Percentiles rank a stretch among this genome's conserved stretches.
These are phyloP conservation scores for Paramormyrops hopkinsi DNA, from an alignment of 2,797 vertebrate species.

Conservation along the genomic window DNA sequence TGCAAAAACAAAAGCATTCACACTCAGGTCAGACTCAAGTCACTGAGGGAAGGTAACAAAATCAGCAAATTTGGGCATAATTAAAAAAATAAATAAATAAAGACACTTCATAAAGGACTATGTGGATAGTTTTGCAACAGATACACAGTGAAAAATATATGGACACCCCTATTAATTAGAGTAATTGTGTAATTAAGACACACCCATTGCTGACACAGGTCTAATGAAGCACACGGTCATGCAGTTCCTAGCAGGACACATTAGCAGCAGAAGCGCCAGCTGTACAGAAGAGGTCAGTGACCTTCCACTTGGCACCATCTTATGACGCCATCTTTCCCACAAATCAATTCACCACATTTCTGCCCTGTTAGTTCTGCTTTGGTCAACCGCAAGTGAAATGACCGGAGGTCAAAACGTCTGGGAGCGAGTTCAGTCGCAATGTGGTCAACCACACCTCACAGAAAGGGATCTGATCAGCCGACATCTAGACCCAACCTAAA, in stretches of 20 bases:
- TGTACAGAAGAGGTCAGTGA: neutral
- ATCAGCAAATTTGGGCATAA: neutral
- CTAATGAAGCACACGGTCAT: neutral
- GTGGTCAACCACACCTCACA: neutral
- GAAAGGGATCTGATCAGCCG: neutral
- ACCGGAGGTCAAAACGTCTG: neutral
- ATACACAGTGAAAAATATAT: neutral
- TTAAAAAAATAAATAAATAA: neutral
- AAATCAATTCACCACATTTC: neutral
- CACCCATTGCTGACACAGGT: neutral
- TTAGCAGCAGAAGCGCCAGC: neutral
- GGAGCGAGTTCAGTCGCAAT: neutral
- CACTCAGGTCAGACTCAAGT: neutral
- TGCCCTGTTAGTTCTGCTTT: neutral
- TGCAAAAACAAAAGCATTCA: slow-evolving; percentile 35
- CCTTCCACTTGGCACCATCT: neutral
- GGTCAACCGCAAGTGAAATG: neutral
- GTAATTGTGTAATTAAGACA: neutral
- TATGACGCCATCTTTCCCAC: neutral
- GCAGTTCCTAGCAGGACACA: neutral
- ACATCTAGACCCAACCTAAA: neutral
- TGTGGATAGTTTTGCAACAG: neutral
- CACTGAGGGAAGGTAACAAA: neutral
- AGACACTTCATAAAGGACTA: neutral
- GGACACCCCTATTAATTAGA: neutral